Conservation (phyloP, 2,797 vertebrate genomes). For the Thripadectes ignobilis region DNA sequence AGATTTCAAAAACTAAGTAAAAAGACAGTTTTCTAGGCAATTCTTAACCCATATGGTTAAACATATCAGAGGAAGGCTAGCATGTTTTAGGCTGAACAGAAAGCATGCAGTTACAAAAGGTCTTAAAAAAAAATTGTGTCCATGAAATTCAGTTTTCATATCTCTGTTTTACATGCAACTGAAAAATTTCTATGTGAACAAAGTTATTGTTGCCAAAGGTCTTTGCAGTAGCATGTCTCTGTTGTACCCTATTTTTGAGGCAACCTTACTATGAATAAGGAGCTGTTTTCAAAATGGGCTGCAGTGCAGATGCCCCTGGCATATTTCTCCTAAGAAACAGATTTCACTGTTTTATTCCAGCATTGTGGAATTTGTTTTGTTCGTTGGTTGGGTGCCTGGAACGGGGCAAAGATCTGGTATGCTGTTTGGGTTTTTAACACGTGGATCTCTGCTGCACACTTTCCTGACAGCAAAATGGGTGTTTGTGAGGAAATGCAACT, state of each 20-base stretch:
- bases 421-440: neutral
- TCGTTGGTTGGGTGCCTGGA: neutral
- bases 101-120: neutral
- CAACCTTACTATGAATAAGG: neutral
- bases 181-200: neutral
- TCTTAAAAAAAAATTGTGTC: neutral
- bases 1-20: neutral
- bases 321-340: neutral
- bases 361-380: neutral
- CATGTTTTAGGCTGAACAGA: neutral
- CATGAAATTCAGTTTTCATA: neutral
- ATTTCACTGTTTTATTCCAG: neutral
- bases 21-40: neutral
- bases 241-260: neutral
- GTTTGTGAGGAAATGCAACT: neutral
- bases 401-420: neutral
- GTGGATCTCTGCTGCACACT: neutral
- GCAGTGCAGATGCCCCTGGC: neutral
- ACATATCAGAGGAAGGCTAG: neutral
- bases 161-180: slow-evolving; percentile 9
- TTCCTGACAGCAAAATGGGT: neutral
- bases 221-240: neutral
- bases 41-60: neutral
- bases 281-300: neutral
- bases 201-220: neutral